phyloP scores from a whole-genome alignment of 2,888 invertebrate species.

The Eupithecia tripunctaria region DNA sequence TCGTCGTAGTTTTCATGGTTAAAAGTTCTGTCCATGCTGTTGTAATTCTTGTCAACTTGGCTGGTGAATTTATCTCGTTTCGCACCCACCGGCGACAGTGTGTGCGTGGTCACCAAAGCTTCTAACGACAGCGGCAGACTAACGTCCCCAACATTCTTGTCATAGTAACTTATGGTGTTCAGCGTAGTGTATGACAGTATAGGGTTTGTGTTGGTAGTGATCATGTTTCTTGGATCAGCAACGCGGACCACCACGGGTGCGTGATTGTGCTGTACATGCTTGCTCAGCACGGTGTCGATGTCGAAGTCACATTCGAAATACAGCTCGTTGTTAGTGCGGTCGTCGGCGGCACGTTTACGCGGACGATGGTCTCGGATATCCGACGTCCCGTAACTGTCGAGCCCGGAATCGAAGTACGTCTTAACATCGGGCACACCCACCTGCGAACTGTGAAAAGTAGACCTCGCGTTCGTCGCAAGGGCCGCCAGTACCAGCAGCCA shows the following conservation, averaged over 20 bases:
- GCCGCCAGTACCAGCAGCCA: not conserved
- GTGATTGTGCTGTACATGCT: not conserved
- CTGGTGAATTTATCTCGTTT: not conserved
- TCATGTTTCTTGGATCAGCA: not conserved
- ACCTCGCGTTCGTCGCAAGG: not conserved
- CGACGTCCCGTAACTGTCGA: not conserved
- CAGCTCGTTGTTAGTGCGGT: not conserved
- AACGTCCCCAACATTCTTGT: not conserved
- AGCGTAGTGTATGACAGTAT: not conserved
- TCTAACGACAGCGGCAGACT: not conserved
- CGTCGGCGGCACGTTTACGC: not conserved
- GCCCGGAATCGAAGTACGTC: not conserved
- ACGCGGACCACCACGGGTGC: not conserved
- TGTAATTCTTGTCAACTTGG: conserved; percentile 6
- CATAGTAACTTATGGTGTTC: conserved; percentile 4
- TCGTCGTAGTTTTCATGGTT: conserved; percentile 4
- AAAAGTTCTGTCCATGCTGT: conserved; percentile 1
- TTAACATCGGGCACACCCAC: not conserved
- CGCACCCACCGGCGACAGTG: not conserved
- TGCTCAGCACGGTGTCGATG: conserved; percentile 2
- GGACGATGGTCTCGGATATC: not conserved
- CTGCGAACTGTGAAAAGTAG: not conserved
- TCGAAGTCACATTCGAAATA: conserved; percentile 5
- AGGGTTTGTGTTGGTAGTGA: conserved; percentile 1
- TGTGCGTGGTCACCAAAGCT: not conserved